A percentile compares a stretch with the other conserved stretches of the same genome.
Conservation (phyloP, 2,888 invertebrate species). For the Yponomeuta evonymella region DNA sequence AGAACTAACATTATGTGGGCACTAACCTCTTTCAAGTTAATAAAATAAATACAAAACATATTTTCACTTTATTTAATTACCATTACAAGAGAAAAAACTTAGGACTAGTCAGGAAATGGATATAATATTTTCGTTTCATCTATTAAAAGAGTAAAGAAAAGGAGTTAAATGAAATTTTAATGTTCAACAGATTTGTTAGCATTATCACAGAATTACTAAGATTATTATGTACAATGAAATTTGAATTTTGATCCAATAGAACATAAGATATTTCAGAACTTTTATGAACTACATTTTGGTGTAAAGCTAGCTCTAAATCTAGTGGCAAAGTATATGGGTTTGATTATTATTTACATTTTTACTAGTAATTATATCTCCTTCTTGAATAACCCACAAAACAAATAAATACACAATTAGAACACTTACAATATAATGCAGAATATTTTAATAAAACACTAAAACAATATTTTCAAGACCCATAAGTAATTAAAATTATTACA, state of each 20-base stretch:
- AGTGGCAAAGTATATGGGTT: conserved; percentile 51
- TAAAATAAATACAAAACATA: conserved; percentile 53
- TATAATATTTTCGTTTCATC: background rate
- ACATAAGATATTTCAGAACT: conserved; percentile 15
- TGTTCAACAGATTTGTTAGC: conserved; percentile 24
- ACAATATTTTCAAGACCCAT: background rate
- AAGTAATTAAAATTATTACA: background rate
- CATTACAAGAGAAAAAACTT: conserved; percentile 45
- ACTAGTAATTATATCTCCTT: background rate
- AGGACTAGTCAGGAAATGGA: conserved; percentile 59
- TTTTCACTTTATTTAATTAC: conserved; percentile 39
- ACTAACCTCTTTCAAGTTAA: background rate
- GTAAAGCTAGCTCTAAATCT: conserved; percentile 64
- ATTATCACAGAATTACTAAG: conserved; percentile 70
- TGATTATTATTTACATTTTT: conserved; percentile 17
- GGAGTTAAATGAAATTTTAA: background rate
- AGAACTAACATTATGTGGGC: background rate
- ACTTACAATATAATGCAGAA: conserved; percentile 16
- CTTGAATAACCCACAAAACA: background rate
- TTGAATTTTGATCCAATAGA: background rate
- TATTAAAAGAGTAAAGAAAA: background rate
- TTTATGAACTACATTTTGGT: conserved; percentile 65
- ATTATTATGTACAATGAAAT: conserved; percentile 48
- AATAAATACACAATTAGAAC: background rate
- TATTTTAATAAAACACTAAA: background rate